Conservation (phyloP, 2,888 invertebrate genomes). For the Hypomecis atomaria region DNA sequence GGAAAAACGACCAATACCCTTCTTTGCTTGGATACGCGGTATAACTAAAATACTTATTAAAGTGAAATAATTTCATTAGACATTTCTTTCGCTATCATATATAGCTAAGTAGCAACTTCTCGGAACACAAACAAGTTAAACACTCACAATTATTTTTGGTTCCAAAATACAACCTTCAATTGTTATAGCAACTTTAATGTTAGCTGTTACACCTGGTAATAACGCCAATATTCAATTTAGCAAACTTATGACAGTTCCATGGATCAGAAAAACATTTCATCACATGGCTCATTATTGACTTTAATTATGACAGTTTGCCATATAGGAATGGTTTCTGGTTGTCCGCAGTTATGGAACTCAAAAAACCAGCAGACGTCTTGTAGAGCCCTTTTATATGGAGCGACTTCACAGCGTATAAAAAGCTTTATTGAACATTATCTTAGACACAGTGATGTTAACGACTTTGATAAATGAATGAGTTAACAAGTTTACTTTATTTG, state of each 20-base stretch:
- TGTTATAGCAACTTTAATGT: slow-evolving; percentile 39
- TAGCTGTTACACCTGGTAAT: slow-evolving; percentile 57
- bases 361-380: slow-evolving; percentile 66
- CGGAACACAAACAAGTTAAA: too few species aligned
- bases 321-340: slow-evolving; percentile 76
- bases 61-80: too few species aligned
- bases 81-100: too few species aligned
- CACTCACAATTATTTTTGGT: too few species aligned
- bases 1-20: too few species aligned
- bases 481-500: slow-evolving; percentile 37
- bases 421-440: slow-evolving; percentile 62
- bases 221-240: slow-evolving; percentile 62
- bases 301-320: slow-evolving; percentile 83
- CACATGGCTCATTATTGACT: slow-evolving; percentile 75
- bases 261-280: slow-evolving; percentile 72
- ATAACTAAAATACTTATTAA: too few species aligned
- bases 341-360: slow-evolving; percentile 59
- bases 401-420: slow-evolving; percentile 67
- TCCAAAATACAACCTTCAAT: too few species aligned
- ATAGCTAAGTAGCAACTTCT: too few species aligned
- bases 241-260: slow-evolving; percentile 77
- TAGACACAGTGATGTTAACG: slow-evolving; percentile 59
- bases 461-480: slow-evolving; percentile 54
- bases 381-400: slow-evolving; percentile 65
- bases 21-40: too few species aligned